Percentiles rank a stretch among this genome's conserved stretches.
These are phyloP conservation scores for Caerostris extrusa DNA, from an alignment of 1,140 invertebrate genomes.

Conservation along the genomic window DNA sequence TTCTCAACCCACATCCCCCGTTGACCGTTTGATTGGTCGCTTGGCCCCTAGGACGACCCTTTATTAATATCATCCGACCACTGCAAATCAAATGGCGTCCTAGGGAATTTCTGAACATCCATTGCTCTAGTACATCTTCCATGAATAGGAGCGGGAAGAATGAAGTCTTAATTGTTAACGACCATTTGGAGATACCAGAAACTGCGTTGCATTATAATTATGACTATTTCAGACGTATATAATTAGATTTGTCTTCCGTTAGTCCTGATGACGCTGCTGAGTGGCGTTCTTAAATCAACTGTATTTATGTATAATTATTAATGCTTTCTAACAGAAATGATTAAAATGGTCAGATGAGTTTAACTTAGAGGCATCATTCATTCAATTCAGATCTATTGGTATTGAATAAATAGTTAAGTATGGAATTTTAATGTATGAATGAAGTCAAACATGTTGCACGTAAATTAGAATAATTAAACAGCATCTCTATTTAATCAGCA, in stretches of 20 bases:
- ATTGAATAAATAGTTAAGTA: too few species aligned
- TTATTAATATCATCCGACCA: slow-evolving; percentile 39
- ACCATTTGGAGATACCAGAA: background rate
- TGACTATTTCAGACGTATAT: background rate
- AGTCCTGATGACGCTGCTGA: too few species aligned
- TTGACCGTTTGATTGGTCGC: slow-evolving; percentile 4
- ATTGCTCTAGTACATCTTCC: background rate
- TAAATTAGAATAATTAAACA: too few species aligned
- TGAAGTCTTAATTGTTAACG: slow-evolving; percentile 36
- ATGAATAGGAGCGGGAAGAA: background rate
- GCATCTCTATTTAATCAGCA: too few species aligned
- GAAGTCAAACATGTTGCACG: too few species aligned
- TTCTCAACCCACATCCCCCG: background rate
- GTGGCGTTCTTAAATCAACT: too few species aligned
- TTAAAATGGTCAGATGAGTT: too few species aligned
- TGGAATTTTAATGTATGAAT: too few species aligned
- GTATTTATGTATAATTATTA: too few species aligned
- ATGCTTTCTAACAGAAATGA: too few species aligned
- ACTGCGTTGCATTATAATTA: background rate
- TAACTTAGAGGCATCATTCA: too few species aligned
- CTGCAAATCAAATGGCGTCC: slow-evolving; percentile 8
- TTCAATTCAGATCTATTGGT: too few species aligned
- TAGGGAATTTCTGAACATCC: slow-evolving; percentile 2
- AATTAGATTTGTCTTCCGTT: background rate
- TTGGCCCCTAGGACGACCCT: slow-evolving; percentile 25